Conservation (phyloP, 2,113 vertebrate species). For the cat (Felis catus) region F.catus_Fca126_mat1.0 CM031418.1:123642501-123643000, state of each 20-base stretch:
- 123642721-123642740: not conserved
- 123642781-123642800: not conserved
- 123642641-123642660: not conserved
- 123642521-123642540: not conserved
- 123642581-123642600: not conserved
- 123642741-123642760: not conserved
- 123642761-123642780: not conserved
- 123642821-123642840: not conserved
- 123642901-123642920: not conserved
- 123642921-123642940: not conserved
- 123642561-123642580: not conserved
- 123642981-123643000: not conserved
- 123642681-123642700: not conserved
- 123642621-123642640: not conserved
- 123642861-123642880: not conserved
- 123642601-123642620: not conserved
- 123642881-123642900: not conserved
- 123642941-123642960: not conserved
- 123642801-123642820: not conserved
- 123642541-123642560: not conserved
- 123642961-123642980: not conserved
- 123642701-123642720: not conserved
- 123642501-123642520: not conserved
- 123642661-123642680: not conserved
- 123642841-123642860: not conserved